Evolutionary conservation across 2,797 vertebrate species (phyloP), one percentile per base, ranked within the genome.

Genomic region (Argentina silus): DNA sequence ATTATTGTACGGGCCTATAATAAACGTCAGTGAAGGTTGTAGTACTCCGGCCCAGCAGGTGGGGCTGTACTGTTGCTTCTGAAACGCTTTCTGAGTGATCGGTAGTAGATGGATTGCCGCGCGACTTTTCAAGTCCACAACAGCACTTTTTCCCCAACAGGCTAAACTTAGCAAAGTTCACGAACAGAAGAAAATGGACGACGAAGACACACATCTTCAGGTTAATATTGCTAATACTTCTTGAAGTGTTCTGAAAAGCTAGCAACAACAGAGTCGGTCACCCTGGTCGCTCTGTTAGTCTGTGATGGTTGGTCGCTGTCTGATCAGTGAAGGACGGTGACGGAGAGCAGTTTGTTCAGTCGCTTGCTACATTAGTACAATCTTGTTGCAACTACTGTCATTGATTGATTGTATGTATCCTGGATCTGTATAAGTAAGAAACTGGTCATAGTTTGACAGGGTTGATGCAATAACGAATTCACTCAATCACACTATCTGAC

Each of bases 11-110:
- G 11, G 64, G 45, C 44, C n/a, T 17, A 47, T 45, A 62, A 27
- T 11, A 36, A 36, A 36, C 12, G 8, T n/a, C 17, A 12, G 19
- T n/a, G 1, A 48, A 27, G 8, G 0, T 3, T 72, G 63, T 7
- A 78, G 59, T 78, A 64, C 8, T 70, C 82, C 80, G 0, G 1
- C 9, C 80, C 89, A 78, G 82, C 19, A 6, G 71, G 3, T 15
- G 86, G 42, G 1, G 76, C 79, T 81, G 0, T 64, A 42, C 11
- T 21, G 2, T 4, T 14, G 36, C 2, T 36, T 36, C 1, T 36
- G 27, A 36, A 15, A 19, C 4, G n/a, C n/a, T n/a, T n/a, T n/a
- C n/a, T n/a, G n/a, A n/a, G n/a, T n/a, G n/a, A n/a, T n/a, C n/a
- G 15, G 11, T 42, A 12, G 12, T 60, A 1, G 59, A 12, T 61